phyloP scores from a whole-genome alignment of 2,888 invertebrate genomes.

The Drosophila atripex region DNA sequence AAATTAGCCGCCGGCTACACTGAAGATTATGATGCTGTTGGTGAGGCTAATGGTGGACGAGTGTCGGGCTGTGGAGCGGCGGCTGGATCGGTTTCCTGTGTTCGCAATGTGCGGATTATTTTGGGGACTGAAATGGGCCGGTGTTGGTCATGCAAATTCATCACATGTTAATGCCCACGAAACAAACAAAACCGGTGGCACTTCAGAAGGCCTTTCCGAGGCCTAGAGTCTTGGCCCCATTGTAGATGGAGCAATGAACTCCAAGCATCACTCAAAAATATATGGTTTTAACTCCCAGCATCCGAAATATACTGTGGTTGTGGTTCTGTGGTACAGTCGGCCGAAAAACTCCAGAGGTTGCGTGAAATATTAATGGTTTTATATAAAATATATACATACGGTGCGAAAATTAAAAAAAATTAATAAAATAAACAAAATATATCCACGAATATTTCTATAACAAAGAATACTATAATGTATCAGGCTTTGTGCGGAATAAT shows the following conservation, averaged over 20 bases:
- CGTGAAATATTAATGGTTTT: not conserved
- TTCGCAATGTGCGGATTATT: slow-evolving; percentile 57
- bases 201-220: slow-evolving; percentile 36
- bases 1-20: slow-evolving; percentile 60
- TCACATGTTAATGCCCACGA: slow-evolving; percentile 62
- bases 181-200: slow-evolving; percentile 76
- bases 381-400: not conserved
- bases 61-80: not conserved
- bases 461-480: too few species aligned
- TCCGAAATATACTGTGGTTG: not conserved
- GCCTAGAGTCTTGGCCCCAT: slow-evolving; percentile 3
- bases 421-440: too few species aligned
- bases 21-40: slow-evolving; percentile 51
- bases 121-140: slow-evolving; percentile 48
- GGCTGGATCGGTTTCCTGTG: slow-evolving; percentile 54
- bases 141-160: slow-evolving; percentile 70
- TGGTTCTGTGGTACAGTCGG: not conserved
- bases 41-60: slow-evolving; percentile 38
- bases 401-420: too few species aligned
- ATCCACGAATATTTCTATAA: too few species aligned
- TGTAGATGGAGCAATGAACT: slow-evolving; percentile 62
- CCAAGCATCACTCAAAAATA: slow-evolving; percentile 41
- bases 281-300: not conserved
- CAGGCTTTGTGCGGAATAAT: too few species aligned
- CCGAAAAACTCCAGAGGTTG: not conserved